Base-by-base conservation (phyloP, 2,113 vertebrate species). In the Corythornis cristatus region DNA sequence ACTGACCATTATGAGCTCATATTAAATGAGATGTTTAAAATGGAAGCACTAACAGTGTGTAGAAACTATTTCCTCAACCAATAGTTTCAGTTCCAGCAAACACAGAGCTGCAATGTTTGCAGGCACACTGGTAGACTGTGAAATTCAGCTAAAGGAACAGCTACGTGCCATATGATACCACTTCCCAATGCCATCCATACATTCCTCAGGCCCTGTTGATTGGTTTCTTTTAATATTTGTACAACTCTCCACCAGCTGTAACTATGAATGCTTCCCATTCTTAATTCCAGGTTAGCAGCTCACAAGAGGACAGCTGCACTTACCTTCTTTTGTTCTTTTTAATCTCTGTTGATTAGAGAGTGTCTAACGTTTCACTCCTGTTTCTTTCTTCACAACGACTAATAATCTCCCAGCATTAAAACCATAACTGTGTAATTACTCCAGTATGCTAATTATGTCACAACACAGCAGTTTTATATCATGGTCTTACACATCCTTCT, bases 141-240 rank as follows among this genome's bases (percentile, higher is more conserved):
- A 94, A 93, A 89, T 79, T 18, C 25, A 74, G 33, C 65, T 78
- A 81, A 93, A 84, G 70, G 65, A 94, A 81, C 33, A 88, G 35
- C 45, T 92, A 61, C 53, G 58, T 76, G 25, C 43, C 53, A 78
- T 83, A 64, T 48, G 73, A 93, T 48, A 29, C 18, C 54, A 28
- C 33, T 86, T 89, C 51, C 46, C 89, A 78, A 48, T 28, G 53
- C 10, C 35, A 64, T 79, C 58, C 48, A 35, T 64, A 37, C 8
- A 0, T 64, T 80, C 70, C 12, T 64, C 23, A 67, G 35, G 22
- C 23, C 22, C 11, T 50, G 1, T 56, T 66, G 25, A 42, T 64
- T 50, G 6, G 26, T 33, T 93, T 66, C 43, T 83, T 74, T 60
- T 42, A 66, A 33, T 60, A 81, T 33, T 88, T 37, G 66, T 31